Base-by-base conservation (phyloP, 2,888 invertebrate species). In the Drosophila pseudotalamancana region DNA sequence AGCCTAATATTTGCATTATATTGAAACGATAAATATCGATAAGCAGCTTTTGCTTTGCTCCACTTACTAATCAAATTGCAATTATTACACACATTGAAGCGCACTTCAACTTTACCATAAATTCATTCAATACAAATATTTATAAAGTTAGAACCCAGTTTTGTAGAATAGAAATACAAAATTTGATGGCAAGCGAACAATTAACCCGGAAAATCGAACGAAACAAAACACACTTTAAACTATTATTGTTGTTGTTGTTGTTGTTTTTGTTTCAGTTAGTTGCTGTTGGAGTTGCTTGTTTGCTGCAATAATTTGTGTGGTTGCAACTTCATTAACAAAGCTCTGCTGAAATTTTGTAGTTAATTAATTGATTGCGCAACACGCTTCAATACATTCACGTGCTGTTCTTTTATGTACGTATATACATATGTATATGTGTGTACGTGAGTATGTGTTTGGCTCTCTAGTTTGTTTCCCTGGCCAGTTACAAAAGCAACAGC, bases 361-460 rank as follows among this genome's bases (percentile, higher is more conserved):
- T 80, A 83, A 82, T 82, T 83, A 82, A 82, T 82, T 82, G 84
- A 82, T 86, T 83, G 69, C 84, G 64, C 54, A 64, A 77, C 70
- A 72, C 71, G 80, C 77, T 73, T 61, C 62, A 76, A 61, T 81
- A 80, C 77, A 83, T 29, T 48, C 59, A 18, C 53, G 32, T 63
- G 59, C 57, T 37, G 16, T 31, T n/a, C 16, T 3, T 45, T 14
- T 39, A 2, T 31, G 11, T 21, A 6, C 23, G 4, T 32, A 6
- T 23, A 25, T 46, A 12, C 40, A 2, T 34, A 9, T 35, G 18
- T 50, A 4, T 32, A 14, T 54, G 23, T 49, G 29, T 43, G 42
- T 49, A n/a, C 43, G 9, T 31, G 21, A 48, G 23, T 39, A 19
- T 45, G 19, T 53, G 14, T 23, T 29, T 29, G 11, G 32, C 51